Evolutionary conservation across 2,797 vertebrate species (phyloP).

Genomic region (Sebastes nivosus): DNA sequence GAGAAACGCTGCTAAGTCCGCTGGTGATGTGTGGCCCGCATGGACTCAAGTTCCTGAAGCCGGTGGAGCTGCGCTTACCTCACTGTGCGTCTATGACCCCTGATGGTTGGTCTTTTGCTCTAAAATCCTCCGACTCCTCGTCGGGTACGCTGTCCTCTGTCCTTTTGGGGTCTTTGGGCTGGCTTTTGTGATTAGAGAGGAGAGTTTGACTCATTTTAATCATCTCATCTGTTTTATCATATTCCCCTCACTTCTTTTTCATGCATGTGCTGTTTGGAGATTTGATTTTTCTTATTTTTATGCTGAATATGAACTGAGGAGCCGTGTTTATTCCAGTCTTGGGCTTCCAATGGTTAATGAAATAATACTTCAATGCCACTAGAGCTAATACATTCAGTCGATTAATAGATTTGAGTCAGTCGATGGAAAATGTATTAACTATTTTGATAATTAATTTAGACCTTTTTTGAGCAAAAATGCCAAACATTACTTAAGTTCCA

Average conservation of each 20-base stretch:
- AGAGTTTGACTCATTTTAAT: slow-evolving; percentile 32
- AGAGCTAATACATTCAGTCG: neutral
- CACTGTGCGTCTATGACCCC: slow-evolving; percentile 99
- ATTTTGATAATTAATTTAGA: neutral
- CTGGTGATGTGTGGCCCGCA: slow-evolving; percentile 99
- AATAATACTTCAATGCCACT: neutral
- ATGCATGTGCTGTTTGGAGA: slow-evolving; percentile 8
- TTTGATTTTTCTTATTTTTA: neutral
- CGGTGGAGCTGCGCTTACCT: slow-evolving; percentile 98
- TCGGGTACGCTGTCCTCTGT: slow-evolving; percentile 99
- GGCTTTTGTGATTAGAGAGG: slow-evolving; percentile 52
- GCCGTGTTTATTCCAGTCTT: neutral
- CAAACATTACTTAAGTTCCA: neutral
- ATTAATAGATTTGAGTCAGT: neutral
- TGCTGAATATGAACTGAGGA: neutral
- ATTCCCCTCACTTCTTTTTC: slow-evolving; percentile 27
- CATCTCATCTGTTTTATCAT: slow-evolving; percentile 44
- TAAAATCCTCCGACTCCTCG: slow-evolving; percentile 99
- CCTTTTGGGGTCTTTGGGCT: slow-evolving; percentile 86
- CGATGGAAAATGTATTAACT: neutral
- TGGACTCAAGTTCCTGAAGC: slow-evolving; percentile 99
- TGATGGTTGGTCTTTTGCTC: slow-evolving; percentile 99
- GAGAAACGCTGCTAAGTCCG: slow-evolving; percentile 97
- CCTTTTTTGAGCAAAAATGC: neutral
- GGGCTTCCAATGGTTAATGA: neutral